These are phyloP conservation scores for Ophioninae sp. DNA, from an alignment of 2,888 invertebrate species.

Conservation along the genomic window DNA sequence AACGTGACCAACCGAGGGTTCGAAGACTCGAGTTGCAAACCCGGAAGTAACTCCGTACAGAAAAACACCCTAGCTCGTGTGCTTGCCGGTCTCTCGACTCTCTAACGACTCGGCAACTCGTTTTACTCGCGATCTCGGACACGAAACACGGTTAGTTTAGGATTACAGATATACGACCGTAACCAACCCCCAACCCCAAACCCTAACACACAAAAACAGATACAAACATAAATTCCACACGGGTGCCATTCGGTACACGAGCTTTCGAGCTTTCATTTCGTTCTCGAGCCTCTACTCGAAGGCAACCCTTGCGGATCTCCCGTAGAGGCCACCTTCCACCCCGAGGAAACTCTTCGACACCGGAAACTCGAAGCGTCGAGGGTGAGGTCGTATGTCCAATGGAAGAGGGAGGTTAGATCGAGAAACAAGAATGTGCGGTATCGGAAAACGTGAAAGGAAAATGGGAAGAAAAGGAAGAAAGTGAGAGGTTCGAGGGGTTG, in stretches of 20 bases:
- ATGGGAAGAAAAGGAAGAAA: conserved; percentile 33
- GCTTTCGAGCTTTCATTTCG: conserved; percentile 25
- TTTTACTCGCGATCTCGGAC: conserved; percentile 75
- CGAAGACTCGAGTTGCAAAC: conserved; percentile 47
- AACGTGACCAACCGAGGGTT: conserved; percentile 68
- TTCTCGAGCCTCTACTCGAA: conserved; percentile 24
- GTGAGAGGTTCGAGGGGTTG: conserved; percentile 58
- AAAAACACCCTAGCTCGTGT: background rate
- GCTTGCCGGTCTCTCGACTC: conserved; percentile 51
- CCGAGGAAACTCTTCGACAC: conserved; percentile 47
- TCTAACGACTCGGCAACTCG: conserved; percentile 75
- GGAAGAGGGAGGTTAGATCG: conserved; percentile 43
- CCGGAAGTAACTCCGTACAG: background rate
- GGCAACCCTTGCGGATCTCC: conserved; percentile 12
- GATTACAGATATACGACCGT: conserved; percentile 24
- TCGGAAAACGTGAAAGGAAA: conserved; percentile 40
- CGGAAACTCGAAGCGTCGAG: conserved; percentile 59
- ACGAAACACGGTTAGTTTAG: conserved; percentile 72
- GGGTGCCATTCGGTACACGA: conserved; percentile 21
- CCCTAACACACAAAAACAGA: background rate
- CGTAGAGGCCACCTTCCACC: background rate
- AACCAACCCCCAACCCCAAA: too few species aligned
- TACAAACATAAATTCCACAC: background rate
- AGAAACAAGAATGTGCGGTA: conserved; percentile 43
- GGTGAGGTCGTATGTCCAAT: conserved; percentile 22